Conservation (phyloP, 2,797 vertebrate genomes). For the Fistularia tabacaria region DNA sequence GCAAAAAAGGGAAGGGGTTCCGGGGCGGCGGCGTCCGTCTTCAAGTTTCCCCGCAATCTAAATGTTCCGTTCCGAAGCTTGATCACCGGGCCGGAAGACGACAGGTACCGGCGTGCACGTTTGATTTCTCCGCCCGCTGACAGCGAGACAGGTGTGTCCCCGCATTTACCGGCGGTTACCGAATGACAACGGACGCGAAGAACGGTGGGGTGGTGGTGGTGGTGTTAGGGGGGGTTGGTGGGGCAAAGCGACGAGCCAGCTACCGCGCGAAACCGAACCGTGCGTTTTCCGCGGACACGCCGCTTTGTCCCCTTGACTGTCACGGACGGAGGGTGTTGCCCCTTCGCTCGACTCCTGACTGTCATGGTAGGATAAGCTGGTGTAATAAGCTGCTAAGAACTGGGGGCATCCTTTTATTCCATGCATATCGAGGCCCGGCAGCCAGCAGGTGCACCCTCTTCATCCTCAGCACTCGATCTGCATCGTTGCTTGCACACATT, state of each 20-base stretch:
- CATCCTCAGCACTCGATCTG: conserved; percentile 10
- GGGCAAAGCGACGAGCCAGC: neutral
- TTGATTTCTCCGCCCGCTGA: conserved; percentile 26
- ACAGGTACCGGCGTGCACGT: conserved; percentile 59
- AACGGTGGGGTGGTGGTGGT: conserved; percentile 19
- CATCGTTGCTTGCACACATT: neutral
- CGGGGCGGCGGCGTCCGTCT: conserved; percentile 48
- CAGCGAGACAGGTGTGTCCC: conserved; percentile 57
- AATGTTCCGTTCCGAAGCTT: conserved; percentile 56
- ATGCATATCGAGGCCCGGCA: conserved; percentile 40
- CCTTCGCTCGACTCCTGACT: conserved; percentile 37
- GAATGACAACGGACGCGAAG: conserved; percentile 35
- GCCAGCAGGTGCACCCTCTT: conserved; percentile 55
- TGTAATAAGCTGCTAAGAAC: conserved; percentile 31
- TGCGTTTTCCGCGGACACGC: conserved; percentile 9
- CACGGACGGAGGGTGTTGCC: conserved; percentile 60
- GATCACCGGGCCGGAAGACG: conserved; percentile 59
- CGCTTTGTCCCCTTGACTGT: conserved; percentile 54
- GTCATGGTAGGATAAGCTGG: conserved; percentile 46
- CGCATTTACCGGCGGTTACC: conserved; percentile 33
- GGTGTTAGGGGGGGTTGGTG: too few relatives aligned
- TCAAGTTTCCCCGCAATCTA: conserved; percentile 45
- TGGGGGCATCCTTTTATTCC: conserved; percentile 38
- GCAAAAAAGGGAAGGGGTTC: conserved; percentile 39
- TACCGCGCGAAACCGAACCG: conserved; percentile 10